phyloP scores from a whole-genome alignment of 2,113 vertebrate species.

The Microcebus tavaratra region DNA sequence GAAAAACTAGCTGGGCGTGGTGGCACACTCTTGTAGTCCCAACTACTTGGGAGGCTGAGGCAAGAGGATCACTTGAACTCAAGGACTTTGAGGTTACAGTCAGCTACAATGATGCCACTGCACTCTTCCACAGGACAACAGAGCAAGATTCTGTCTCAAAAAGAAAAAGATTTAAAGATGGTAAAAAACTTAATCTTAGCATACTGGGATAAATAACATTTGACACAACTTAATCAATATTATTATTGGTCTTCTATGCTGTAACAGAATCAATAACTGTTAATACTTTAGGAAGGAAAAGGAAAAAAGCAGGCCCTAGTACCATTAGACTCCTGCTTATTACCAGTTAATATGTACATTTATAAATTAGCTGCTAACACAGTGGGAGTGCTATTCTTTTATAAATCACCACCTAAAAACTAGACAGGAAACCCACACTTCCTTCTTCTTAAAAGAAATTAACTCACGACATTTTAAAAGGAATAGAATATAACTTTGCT shows the following conservation, averaged over 20 bases:
- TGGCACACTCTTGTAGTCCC: too few relatives aligned
- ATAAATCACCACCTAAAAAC: constrained; percentile 53
- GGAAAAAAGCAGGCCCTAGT: background rate
- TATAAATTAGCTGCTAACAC: background rate
- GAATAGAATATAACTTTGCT: constrained; percentile 56
- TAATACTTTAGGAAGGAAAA: background rate
- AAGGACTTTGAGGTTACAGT: too few relatives aligned
- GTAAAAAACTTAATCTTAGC: constrained; percentile 34
- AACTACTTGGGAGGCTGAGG: too few relatives aligned
- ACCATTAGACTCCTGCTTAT: background rate
- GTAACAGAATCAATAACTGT: background rate
- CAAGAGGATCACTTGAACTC: too few relatives aligned
- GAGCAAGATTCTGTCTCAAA: background rate
- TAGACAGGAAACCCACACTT: constrained; percentile 55
- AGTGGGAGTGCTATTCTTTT: background rate
- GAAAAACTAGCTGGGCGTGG: too few relatives aligned
- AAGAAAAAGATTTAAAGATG: background rate
- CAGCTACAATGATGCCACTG: too few relatives aligned
- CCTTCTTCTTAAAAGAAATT: constrained; percentile 47
- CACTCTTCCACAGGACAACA: too few relatives aligned
- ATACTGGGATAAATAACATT: constrained; percentile 8
- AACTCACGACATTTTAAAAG: constrained; percentile 64
- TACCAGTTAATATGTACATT: background rate
- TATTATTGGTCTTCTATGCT: background rate
- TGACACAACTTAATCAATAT: background rate